Conservation (phyloP, 1,140 invertebrate genomes). For the Venturia canescens region DNA sequence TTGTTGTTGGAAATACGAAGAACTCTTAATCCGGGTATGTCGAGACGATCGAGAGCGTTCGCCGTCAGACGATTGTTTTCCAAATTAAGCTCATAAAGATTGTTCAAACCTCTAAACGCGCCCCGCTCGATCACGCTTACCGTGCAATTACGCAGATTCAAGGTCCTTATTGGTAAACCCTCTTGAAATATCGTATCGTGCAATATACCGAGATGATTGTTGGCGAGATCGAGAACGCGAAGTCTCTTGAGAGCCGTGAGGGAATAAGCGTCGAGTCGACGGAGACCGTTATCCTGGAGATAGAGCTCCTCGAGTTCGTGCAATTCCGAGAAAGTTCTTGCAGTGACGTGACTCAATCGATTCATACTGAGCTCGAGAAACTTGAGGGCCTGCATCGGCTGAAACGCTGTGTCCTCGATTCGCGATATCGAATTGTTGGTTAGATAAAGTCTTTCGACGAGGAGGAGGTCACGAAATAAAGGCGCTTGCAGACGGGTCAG, state of each 20-base stretch:
- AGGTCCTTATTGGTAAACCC: slow-evolving; percentile 77
- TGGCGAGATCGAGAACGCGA: slow-evolving; percentile 80
- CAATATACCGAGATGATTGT: slow-evolving; percentile 79
- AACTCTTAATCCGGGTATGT: slow-evolving; percentile 84
- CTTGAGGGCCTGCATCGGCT: slow-evolving; percentile 84
- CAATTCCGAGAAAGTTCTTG: slow-evolving; percentile 83
- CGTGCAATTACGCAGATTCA: slow-evolving; percentile 81
- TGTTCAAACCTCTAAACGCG: slow-evolving; percentile 81
- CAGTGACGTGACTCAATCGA: slow-evolving; percentile 81
- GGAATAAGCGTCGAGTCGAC: slow-evolving; percentile 78
- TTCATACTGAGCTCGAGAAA: slow-evolving; percentile 89
- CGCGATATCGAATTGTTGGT: slow-evolving; percentile 88
- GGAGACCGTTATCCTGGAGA: slow-evolving; percentile 79
- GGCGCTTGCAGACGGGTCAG: slow-evolving; percentile 83
- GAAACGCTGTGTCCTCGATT: slow-evolving; percentile 89
- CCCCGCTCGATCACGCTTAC: slow-evolving; percentile 80
- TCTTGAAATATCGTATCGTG: slow-evolving; percentile 81
- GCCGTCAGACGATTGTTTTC: slow-evolving; percentile 85
- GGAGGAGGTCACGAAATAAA: slow-evolving; percentile 85
- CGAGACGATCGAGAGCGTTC: slow-evolving; percentile 81
- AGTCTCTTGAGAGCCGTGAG: slow-evolving; percentile 81
- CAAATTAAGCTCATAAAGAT: slow-evolving; percentile 84
- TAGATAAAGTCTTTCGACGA: slow-evolving; percentile 87
- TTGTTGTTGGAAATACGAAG: slow-evolving; percentile 87
- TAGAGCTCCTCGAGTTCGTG: slow-evolving; percentile 83